phyloP scores from a whole-genome alignment of 2,888 invertebrate genomes.

The Cataglyphis altisquamis region DNA sequence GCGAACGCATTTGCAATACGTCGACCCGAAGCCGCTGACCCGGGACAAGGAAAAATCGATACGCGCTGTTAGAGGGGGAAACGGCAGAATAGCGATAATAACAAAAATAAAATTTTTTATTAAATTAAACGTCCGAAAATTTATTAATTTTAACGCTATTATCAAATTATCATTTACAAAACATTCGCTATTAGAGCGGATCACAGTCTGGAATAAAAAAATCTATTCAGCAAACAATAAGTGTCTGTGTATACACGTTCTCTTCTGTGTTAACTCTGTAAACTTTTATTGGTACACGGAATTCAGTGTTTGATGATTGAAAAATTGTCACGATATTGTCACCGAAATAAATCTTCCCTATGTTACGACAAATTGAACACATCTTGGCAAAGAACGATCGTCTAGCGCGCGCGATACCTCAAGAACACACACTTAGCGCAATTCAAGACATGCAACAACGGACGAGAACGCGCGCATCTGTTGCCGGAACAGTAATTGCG shows the following conservation, averaged over 20 bases:
- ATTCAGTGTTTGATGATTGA: background rate
- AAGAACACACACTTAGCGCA: slow-evolving; percentile 40
- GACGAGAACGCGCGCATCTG: slow-evolving; percentile 67
- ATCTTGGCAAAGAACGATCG: background rate
- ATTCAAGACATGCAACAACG: slow-evolving; percentile 61
- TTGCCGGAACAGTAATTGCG: slow-evolving; percentile 69
- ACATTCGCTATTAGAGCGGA: background rate
- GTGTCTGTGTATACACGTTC: background rate
- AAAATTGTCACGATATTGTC: background rate
- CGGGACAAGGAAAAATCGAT: slow-evolving; percentile 62
- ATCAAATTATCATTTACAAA: background rate
- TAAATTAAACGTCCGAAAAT: slow-evolving; percentile 47
- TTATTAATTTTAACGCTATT: slow-evolving; percentile 48
- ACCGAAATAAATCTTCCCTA: background rate
- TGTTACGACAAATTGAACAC: background rate
- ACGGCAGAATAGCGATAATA: slow-evolving; percentile 45
- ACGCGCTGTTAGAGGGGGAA: background rate
- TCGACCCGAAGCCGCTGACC: slow-evolving; percentile 53
- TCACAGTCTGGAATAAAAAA: background rate
- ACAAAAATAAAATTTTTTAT: slow-evolving; percentile 50
- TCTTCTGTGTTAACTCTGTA: background rate
- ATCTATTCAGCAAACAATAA: background rate
- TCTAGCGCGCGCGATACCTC: slow-evolving; percentile 51
- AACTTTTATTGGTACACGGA: background rate
- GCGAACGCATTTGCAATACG: slow-evolving; percentile 38